Conservation (phyloP, 2,113 vertebrate genomes). For the Melanocharis versteri region DNA sequence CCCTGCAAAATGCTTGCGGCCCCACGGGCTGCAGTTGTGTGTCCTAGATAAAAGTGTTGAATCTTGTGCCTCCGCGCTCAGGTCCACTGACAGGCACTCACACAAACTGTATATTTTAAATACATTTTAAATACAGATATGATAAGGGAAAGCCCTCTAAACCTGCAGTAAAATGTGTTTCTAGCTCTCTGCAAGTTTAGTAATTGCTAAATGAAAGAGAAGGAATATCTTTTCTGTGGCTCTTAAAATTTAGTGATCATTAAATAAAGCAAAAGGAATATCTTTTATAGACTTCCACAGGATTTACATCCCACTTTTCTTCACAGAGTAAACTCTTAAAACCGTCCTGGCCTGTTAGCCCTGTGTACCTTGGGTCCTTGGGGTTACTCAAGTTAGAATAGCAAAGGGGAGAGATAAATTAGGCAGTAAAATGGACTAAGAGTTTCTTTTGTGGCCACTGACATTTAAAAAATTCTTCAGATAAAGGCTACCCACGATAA, state of each 20-base stretch:
- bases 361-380: conserved; percentile 2
- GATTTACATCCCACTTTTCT: conserved; percentile 7
- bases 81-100: background rate
- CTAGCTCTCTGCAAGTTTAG: background rate
- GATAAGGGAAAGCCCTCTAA: background rate
- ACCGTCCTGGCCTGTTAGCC: background rate
- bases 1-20: background rate
- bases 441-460: conserved; percentile 45
- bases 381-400: conserved; percentile 11
- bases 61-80: background rate
- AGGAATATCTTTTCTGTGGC: background rate
- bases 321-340: conserved; percentile 24
- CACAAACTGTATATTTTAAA: background rate
- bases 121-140: background rate
- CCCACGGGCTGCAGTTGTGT: background rate
- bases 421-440: conserved; percentile 47
- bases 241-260: background rate
- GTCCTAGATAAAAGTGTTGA: background rate
- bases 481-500: conserved; percentile 54
- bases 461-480: conserved; percentile 59
- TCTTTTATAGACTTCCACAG: background rate
- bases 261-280: background rate
- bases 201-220: background rate
- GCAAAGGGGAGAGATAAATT: conserved; percentile 22
- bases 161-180: background rate